Evolutionary conservation across 2,888 invertebrate genomes (phyloP), one percentile per base, ranked within the genome.

Genomic region (Aleiodes testaceus): DNA sequence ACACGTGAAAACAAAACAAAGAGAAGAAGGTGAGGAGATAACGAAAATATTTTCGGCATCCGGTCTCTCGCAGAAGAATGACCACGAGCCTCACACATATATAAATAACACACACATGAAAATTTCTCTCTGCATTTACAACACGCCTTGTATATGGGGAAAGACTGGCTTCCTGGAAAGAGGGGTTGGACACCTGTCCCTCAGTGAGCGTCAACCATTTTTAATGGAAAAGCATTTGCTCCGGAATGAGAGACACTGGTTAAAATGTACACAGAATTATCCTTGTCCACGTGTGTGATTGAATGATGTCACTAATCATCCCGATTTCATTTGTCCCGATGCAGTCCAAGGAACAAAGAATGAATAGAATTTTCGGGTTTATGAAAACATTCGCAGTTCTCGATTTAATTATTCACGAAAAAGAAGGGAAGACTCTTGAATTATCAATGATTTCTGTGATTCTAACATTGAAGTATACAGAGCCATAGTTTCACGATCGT

Each of bases 141-240:
- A 73, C 75, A 79, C 76, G 75, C 77, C 75, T 77, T 80, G 70
- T 70, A 72, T 22, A 75, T 72, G 76, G 76, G 80, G 80, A 79
- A 80, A 80, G 78, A 77, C 77, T 74, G 77, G 83, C 84, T 85
- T 86, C 85, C 85, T 85, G 84, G 86, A 85, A 86, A 84, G 84
- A 79, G 81, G 82, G 84, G 84, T 84, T 82, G 85, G 84, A 84
- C 86, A 86, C 86, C 86, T 86, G 86, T 85, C 85, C 83, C 80
- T 83, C 85, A 86, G 85, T 76, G 85, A 72, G 69, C 80, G 69
- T 77, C 86, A 79, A 84, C 81, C 59, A 66, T 6, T n/a, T 42
- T 18, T 67, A 14, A 36, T 36, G 36, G 36, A 36, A 3, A 26
- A 53, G n/a, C 5, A 59, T 36, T 11, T 49, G 14, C 1, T 6